Evolutionary conservation across 2,113 vertebrate species (phyloP).

Genomic region (Pseudorhombus dupliciocellatus): DNA sequence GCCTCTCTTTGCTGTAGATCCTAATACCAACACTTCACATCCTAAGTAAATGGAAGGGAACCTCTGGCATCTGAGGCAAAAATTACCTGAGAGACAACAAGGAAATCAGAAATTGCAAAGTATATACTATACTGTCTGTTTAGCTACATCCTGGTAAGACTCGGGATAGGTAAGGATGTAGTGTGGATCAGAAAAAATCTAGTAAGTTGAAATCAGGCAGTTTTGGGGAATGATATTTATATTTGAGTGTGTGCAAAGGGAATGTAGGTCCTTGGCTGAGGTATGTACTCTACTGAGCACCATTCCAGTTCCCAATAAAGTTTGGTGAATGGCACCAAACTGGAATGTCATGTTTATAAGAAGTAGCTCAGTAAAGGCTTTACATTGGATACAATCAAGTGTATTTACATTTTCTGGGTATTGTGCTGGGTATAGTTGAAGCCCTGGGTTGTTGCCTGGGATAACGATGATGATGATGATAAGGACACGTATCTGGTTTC

Average conservation of each 20-base stretch:
- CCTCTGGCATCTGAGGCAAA: neutral
- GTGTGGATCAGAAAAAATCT: too few relatives aligned
- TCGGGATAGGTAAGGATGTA: too few relatives aligned
- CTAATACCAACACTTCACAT: neutral
- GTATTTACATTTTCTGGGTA: neutral
- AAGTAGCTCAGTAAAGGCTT: neutral
- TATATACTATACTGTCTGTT: too few relatives aligned
- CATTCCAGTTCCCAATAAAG: too few relatives aligned
- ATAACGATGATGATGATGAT: constrained; percentile 27
- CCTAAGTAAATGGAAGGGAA: neutral
- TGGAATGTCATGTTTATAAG: too few relatives aligned
- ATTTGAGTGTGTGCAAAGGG: neutral
- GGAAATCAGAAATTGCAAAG: neutral
- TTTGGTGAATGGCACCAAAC: too few relatives aligned
- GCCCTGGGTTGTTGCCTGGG: neutral
- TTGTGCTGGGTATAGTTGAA: constrained; percentile 1
- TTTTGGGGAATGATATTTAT: too few relatives aligned
- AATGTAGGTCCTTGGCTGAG: neutral
- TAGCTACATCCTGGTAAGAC: neutral
- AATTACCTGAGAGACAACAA: neutral
- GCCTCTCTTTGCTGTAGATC: neutral
- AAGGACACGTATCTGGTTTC: constrained; percentile 42
- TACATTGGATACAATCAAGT: neutral
- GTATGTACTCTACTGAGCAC: neutral
- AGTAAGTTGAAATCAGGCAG: too few relatives aligned